Evolutionary conservation across 1,140 invertebrate genomes (phyloP).

Genomic region (Drosophila lacteicornis): DNA sequence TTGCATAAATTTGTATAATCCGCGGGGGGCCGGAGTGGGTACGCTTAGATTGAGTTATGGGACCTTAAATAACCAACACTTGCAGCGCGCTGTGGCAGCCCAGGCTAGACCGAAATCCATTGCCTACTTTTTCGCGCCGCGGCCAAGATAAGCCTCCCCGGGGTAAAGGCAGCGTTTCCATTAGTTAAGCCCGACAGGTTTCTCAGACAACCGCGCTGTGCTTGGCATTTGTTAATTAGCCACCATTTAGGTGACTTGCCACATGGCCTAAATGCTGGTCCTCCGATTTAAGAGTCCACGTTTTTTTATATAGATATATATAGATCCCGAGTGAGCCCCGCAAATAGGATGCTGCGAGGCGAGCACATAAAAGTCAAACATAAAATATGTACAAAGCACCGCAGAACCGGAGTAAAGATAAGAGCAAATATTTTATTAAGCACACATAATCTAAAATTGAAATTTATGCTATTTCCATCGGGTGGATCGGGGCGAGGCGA

Average conservation of each 20-base stretch:
- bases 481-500: slow-evolving; percentile 6
- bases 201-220: slow-evolving; percentile 40
- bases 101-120: slow-evolving; percentile 25
- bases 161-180: slow-evolving; percentile 19
- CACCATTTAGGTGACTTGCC: slow-evolving; percentile 43
- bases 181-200: slow-evolving; percentile 40
- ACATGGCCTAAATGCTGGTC: slow-evolving; percentile 39
- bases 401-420: slow-evolving; percentile 35
- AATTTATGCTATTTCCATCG: slow-evolving; percentile 69
- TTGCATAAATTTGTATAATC: slow-evolving; percentile 82
- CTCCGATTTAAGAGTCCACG: slow-evolving; percentile 20
- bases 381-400: slow-evolving; percentile 31
- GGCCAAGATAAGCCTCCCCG: slow-evolving; percentile 31
- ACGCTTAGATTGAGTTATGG: slow-evolving; percentile 74
- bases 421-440: slow-evolving; percentile 77
- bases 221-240: slow-evolving; percentile 74
- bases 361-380: slow-evolving; percentile 49
- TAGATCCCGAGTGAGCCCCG: slow-evolving; percentile 4
- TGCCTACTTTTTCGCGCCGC: slow-evolving; percentile 57
- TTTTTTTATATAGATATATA: slow-evolving; percentile 3
- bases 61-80: slow-evolving; percentile 62
- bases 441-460: slow-evolving; percentile 79
- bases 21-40: slow-evolving; percentile 23
- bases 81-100: slow-evolving; percentile 26
- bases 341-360: slow-evolving; percentile 23